Conservation (phyloP, 2,113 vertebrate species). For the Gallinago undulata region DNA sequence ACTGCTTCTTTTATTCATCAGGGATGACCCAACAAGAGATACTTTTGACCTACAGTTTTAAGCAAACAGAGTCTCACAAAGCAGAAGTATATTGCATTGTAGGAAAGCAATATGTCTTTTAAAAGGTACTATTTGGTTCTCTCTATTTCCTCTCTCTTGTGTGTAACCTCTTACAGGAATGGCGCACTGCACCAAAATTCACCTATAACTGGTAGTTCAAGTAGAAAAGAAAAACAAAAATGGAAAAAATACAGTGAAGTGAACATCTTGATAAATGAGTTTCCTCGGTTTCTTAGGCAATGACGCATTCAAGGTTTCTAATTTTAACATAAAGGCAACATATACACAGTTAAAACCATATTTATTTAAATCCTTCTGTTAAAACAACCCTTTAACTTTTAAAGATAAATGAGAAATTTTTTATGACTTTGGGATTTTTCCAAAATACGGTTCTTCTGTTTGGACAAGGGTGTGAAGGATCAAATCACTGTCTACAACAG, state of each 20-base stretch:
- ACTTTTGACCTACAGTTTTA: background rate
- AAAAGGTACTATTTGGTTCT: background rate
- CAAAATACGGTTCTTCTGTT: background rate
- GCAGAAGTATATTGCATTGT: background rate
- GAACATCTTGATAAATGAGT: conserved; percentile 38
- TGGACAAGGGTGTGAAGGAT: background rate
- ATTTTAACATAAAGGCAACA: conserved; percentile 55
- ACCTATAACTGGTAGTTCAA: conserved; percentile 34
- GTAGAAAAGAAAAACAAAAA: conserved; percentile 50
- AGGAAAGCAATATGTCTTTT: conserved; percentile 23
- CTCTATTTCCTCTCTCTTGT: background rate
- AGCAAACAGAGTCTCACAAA: background rate
- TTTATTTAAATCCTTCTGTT: conserved; percentile 15
- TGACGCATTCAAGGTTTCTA: conserved; percentile 21
- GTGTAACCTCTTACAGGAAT: conserved; percentile 40
- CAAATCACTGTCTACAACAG: background rate
- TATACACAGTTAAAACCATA: background rate
- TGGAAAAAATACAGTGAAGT: conserved; percentile 42
- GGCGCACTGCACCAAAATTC: conserved; percentile 46
- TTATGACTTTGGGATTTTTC: background rate
- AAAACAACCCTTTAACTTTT: background rate
- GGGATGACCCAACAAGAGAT: background rate
- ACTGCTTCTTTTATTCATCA: background rate
- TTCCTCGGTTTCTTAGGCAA: conserved; percentile 62
- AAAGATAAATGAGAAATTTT: background rate